Conservation (phyloP, 2,888 invertebrate species). For the Drosophila tanythrix region DNA sequence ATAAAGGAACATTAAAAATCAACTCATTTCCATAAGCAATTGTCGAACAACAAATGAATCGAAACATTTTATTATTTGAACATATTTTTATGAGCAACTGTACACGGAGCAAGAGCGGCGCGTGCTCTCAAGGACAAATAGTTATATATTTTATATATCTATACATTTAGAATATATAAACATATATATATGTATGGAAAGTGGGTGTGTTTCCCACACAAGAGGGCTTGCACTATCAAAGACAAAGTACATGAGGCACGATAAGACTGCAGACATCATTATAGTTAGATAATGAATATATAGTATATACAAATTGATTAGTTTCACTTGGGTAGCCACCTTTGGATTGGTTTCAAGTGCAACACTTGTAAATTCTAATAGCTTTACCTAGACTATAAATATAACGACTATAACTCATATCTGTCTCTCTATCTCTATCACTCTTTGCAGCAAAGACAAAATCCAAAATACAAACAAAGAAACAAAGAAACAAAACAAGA, state of each 20-base stretch:
- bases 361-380: slow-evolving; percentile 9
- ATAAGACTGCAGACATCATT: slow-evolving; percentile 44
- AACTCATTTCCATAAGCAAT: neutral
- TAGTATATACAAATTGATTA: slow-evolving; percentile 28
- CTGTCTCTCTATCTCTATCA: slow-evolving; percentile 6
- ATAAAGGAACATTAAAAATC: slow-evolving; percentile 18
- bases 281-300: slow-evolving; percentile 6
- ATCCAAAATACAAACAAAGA: slow-evolving; percentile 13
- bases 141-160: slow-evolving; percentile 1
- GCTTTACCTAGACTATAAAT: neutral
- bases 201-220: slow-evolving; percentile 36
- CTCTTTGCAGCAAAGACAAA: slow-evolving; percentile 69
- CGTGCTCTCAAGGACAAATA: slow-evolving; percentile 27
- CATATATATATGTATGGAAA: slow-evolving; percentile 11
- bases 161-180: neutral
- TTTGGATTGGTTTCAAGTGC: slow-evolving; percentile 25
- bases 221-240: slow-evolving; percentile 37
- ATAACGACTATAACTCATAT: slow-evolving; percentile 10
- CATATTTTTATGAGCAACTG: slow-evolving; percentile 9
- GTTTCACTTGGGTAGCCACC: neutral
- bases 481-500: neutral
- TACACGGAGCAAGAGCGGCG: slow-evolving; percentile 4
- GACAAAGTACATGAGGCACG: slow-evolving; percentile 19
- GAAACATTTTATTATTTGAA: neutral
- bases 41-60: neutral